Evolutionary conservation across 2,113 vertebrate genomes (phyloP).

Genomic region (Megaceryle maxima): DNA sequence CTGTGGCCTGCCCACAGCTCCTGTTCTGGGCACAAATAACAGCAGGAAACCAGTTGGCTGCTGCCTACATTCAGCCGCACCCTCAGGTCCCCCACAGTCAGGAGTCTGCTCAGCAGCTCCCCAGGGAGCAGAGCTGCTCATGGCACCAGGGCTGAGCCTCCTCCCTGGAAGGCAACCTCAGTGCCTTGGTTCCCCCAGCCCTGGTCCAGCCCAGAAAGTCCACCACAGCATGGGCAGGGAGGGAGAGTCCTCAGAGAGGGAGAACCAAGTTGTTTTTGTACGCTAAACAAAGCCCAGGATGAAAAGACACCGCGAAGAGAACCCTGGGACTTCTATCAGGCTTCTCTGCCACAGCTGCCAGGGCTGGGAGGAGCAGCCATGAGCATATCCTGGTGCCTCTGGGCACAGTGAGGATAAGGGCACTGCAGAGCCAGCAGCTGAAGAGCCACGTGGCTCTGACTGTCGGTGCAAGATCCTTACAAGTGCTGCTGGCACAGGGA

Average conservation of each 20-base stretch:
- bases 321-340: not conserved
- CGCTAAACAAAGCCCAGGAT: not conserved
- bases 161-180: not conserved
- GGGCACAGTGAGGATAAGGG: not conserved
- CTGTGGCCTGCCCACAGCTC: not conserved
- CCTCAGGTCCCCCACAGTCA: not conserved
- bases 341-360: not conserved
- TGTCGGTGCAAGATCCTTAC: not conserved
- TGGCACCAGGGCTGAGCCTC: not conserved
- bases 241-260: not conserved
- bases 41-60: not conserved
- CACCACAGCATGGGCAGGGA: fast-evolving
- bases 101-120: not conserved
- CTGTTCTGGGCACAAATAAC: not conserved
- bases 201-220: not conserved
- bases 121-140: not conserved
- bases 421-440: not conserved
- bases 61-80: not conserved
- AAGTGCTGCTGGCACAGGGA: not conserved
- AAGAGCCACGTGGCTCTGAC: not conserved
- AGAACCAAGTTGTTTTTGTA: not conserved
- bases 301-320: not conserved
- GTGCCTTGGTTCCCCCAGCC: not conserved
- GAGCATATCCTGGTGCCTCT: not conserved
- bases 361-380: not conserved